phyloP scores from a whole-genome alignment of 2,888 invertebrate genomes.

The Drosophila anomelani region DNA sequence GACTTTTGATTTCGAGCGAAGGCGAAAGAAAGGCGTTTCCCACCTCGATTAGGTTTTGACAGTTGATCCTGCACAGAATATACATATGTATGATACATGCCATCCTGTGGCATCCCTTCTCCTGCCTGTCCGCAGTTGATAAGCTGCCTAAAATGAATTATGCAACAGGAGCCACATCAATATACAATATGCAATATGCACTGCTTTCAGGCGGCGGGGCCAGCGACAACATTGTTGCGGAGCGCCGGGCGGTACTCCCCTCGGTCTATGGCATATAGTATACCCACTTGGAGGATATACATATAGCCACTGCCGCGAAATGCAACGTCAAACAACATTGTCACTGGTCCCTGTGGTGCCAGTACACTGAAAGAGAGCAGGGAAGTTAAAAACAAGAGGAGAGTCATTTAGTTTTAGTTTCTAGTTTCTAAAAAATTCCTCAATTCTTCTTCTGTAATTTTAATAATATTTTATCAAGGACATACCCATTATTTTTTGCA shows the following conservation, averaged over 20 bases:
- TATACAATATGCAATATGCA: slow-evolving; percentile 8
- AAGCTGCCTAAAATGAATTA: slow-evolving; percentile 29
- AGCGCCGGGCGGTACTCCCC: neutral
- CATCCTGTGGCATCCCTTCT: slow-evolving; percentile 8
- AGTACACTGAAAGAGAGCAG: neutral
- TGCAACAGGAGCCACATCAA: slow-evolving; percentile 19
- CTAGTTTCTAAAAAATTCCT: neutral
- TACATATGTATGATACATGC: slow-evolving; percentile 24
- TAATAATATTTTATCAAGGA: no score
- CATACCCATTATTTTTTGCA: neutral
- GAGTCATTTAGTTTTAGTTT: neutral
- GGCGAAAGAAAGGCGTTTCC: slow-evolving; percentile 1
- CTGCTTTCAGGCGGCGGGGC: neutral
- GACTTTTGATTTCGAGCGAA: slow-evolving; percentile 16
- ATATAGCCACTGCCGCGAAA: neutral
- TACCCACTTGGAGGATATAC: slow-evolving; percentile 4
- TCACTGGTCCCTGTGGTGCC: neutral
- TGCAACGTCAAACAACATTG: slow-evolving; percentile 16
- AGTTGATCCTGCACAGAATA: slow-evolving; percentile 10
- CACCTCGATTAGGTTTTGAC: slow-evolving; percentile 12
- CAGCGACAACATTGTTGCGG: slow-evolving; percentile 1
- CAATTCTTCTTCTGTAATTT: no score
- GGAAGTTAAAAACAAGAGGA: neutral
- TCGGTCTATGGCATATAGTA: neutral
- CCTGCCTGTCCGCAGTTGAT: slow-evolving; percentile 14